Evolutionary conservation across 2,113 vertebrate species (phyloP), one percentile per base, ranked within the genome.

Genomic region (Oncorhynchus masou): DNA sequence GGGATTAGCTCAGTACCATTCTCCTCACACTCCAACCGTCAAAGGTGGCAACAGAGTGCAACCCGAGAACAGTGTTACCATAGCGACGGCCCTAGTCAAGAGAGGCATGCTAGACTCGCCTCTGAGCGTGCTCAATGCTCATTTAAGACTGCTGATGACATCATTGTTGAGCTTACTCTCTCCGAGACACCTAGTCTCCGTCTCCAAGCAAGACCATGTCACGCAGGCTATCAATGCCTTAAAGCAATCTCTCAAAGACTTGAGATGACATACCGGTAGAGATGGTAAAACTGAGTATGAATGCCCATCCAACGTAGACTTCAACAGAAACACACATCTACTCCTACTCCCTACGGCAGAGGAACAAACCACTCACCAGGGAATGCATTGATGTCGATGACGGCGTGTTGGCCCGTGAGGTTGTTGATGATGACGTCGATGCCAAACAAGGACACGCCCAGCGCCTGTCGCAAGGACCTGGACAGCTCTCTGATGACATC

Each of bases 341-440:
- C 19, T 29, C 19, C 20, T 20, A n/a, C 11, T 1, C 3, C 62
- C 3, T 5, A 15, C 34, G 60, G 67, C 48, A 69, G 19, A 48
- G 2, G 25, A 13, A 22, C 27, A 24, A 9, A 20, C 24, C 68
- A 81, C 86, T 24, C 79, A 99, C 98, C 98, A 84, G 98, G 98
- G 90, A 99, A 99, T 90, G 98, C 98, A 57, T 99, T 99, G 90
- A 99, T 94, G 88, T 99, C 98, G 4, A 99, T 99, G 85, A 99
- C 95, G 0, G 97, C 96, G 0, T 99, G 97, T 83, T 98, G 97
- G 49, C 97, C 98, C 0, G 96, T 98, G 91, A 96, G 96, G 90
- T 99, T 99, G 91, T 99, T 98, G 85, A 99, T 99, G 88, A 99
- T 99, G 80, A 99, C 92, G 62, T 99, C 98, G 3, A 99, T 98